Evolutionary conservation across 2,888 invertebrate genomes (phyloP).

Genomic region (Aquatica leii): DNA sequence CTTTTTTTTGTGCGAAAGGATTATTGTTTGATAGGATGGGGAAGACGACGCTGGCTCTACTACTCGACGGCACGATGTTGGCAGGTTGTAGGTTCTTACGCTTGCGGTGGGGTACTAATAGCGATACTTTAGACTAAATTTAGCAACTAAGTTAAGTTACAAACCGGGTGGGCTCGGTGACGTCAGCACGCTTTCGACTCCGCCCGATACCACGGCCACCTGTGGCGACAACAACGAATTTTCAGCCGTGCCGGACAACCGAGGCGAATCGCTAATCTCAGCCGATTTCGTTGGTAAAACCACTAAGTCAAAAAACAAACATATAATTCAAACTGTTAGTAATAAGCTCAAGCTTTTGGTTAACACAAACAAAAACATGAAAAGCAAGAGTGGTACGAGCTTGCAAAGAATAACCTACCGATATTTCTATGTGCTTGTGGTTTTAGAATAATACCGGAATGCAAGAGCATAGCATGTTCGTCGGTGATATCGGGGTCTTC

Average conservation of each 20-base stretch:
- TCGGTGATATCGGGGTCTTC: conserved; percentile 75
- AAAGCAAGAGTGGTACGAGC: not conserved
- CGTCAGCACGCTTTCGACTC: conserved; percentile 58
- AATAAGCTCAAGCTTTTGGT: not conserved
- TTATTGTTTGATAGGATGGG: conserved; percentile 62
- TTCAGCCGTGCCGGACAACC: conserved; percentile 39
- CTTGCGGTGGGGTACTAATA: conserved; percentile 59
- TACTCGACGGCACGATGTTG: conserved; percentile 70
- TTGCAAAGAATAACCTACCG: conserved; percentile 50
- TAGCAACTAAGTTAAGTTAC: not conserved
- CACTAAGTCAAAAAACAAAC: conserved; percentile 9
- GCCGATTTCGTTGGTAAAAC: conserved; percentile 30
- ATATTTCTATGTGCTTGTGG: conserved; percentile 56
- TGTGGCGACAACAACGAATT: conserved; percentile 51
- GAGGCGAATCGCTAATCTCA: conserved; percentile 37
- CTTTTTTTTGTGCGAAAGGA: conserved; percentile 66
- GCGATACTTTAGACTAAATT: not conserved
- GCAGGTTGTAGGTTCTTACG: conserved; percentile 60
- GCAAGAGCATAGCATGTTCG: conserved; percentile 75
- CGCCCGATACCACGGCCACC: conserved; percentile 57
- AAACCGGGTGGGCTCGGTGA: conserved; percentile 72
- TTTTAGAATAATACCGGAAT: conserved; percentile 59
- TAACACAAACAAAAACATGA: not conserved
- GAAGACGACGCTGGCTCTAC: conserved; percentile 77
- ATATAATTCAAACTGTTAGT: too few species aligned